Conservation (phyloP, 92 coral and sea anemone species). For the Pocillopora grandis region DNA sequence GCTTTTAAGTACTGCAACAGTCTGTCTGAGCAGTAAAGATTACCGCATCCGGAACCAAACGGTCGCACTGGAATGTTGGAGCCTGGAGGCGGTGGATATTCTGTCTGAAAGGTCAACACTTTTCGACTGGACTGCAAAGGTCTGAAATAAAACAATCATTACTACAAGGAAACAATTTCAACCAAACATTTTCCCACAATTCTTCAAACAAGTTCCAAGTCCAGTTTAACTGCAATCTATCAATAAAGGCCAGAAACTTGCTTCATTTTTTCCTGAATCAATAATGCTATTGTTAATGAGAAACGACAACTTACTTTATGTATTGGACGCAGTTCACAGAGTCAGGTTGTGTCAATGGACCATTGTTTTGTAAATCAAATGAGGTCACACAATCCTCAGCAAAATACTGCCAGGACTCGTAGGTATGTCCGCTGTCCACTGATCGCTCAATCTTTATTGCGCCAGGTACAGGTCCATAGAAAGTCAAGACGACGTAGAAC, state of each 20-base stretch:
- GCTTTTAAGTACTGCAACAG: constrained; percentile 87
- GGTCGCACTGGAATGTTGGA: constrained; percentile 74
- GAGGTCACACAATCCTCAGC: constrained; percentile 79
- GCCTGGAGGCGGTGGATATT: constrained; percentile 75
- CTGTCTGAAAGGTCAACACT: constrained; percentile 69
- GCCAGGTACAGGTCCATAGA: constrained; percentile 90
- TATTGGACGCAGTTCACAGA: constrained; percentile 84
- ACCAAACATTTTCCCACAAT: background rate
- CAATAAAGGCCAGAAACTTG: background rate
- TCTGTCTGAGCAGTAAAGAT: constrained; percentile 80
- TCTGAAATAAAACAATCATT: constrained; percentile 32
- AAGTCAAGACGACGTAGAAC: constrained; percentile 70
- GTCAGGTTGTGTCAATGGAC: constrained; percentile 72
- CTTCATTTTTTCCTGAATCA: background rate
- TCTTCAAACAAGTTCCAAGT: too few species aligned
- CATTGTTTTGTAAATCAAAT: constrained; percentile 79
- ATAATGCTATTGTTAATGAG: background rate
- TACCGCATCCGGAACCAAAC: constrained; percentile 70
- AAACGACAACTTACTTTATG: constrained; percentile 52
- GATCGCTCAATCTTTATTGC: constrained; percentile 86
- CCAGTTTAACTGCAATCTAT: too few species aligned
- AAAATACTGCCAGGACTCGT: constrained; percentile 92
- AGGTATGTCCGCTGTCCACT: constrained; percentile 67
- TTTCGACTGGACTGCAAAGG: constrained; percentile 51
- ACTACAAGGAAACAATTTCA: background rate